These are phyloP conservation scores for Zhengitettix transpicula DNA, from an alignment of 2,888 invertebrate genomes.

Conservation along the genomic window DNA sequence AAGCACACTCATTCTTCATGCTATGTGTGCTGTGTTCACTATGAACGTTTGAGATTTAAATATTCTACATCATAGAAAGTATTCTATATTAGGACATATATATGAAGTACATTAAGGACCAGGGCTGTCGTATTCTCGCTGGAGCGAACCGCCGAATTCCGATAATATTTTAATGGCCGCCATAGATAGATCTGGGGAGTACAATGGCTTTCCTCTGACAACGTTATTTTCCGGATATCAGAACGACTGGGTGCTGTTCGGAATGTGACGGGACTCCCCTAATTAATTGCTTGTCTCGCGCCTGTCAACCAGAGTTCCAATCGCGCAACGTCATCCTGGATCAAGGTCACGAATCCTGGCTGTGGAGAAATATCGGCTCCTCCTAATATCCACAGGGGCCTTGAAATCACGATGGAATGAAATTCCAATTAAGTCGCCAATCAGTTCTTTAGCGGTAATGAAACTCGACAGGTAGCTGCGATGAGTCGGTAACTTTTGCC, in stretches of 20 bases:
- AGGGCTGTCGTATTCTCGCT: no score
- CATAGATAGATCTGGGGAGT: no score
- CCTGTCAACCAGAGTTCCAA: neutral
- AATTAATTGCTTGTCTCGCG: slow-evolving; percentile 4
- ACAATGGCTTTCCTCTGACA: no score
- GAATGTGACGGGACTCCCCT: neutral
- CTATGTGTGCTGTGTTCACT: no score
- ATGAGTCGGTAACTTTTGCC: slow-evolving; percentile 8
- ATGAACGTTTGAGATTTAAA: no score
- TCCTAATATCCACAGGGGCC: neutral
- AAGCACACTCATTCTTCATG: no score
- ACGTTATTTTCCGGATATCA: slow-evolving; percentile 1
- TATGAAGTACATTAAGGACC: no score
- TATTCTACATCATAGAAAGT: no score
- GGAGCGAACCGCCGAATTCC: no score
- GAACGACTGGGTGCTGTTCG: neutral
- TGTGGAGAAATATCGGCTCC: neutral
- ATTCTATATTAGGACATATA: no score
- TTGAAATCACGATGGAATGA: slow-evolving; percentile 7
- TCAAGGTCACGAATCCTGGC: slow-evolving; percentile 3
- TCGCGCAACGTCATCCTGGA: slow-evolving; percentile 5
- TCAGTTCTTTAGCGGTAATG: slow-evolving; percentile 9
- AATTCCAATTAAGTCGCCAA: slow-evolving; percentile 13
- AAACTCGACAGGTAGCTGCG: slow-evolving; percentile 11
- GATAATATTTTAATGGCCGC: no score